Evolutionary conservation across 2,797 vertebrate genomes (phyloP).

Genomic region (Gambelia wislizenii): DNA sequence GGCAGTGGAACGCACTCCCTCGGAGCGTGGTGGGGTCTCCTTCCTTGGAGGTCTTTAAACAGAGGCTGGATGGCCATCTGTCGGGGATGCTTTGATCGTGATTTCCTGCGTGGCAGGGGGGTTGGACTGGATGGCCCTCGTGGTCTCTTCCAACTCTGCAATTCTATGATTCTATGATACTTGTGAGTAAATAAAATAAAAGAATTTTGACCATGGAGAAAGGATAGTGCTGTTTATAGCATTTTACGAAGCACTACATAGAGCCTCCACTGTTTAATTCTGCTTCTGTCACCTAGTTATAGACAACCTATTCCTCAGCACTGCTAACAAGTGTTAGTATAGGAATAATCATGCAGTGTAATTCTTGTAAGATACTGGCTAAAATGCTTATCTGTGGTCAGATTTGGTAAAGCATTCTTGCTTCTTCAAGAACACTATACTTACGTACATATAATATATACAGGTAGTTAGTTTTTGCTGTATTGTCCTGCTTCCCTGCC

Average conservation of each 20-base stretch:
- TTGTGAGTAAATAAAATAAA: background rate
- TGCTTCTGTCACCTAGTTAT: background rate
- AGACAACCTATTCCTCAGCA: background rate
- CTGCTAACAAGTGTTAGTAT: background rate
- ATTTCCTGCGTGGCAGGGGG: too few species aligned
- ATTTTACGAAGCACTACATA: too few species aligned
- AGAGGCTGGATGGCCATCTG: too few species aligned
- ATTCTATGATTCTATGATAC: too few species aligned
- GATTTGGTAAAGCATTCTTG: constrained; percentile 19
- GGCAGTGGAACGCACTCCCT: too few species aligned
- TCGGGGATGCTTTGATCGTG: too few species aligned
- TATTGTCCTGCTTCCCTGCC: background rate
- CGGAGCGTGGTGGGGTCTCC: too few species aligned
- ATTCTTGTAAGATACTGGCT: background rate
- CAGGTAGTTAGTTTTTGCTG: constrained; percentile 19
- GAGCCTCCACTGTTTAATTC: background rate
- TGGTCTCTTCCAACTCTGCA: too few species aligned
- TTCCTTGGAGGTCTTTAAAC: too few species aligned
- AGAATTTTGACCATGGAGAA: background rate
- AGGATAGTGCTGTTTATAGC: background rate
- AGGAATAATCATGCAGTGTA: background rate
- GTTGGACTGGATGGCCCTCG: too few species aligned
- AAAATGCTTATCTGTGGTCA: constrained; percentile 12
- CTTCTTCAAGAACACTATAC: background rate
- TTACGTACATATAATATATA: background rate